Percentiles rank a stretch among this genome's conserved stretches.
These are phyloP conservation scores for Rosalia funebris DNA, from an alignment of 2,888 invertebrate species.

Conservation along the genomic window DNA sequence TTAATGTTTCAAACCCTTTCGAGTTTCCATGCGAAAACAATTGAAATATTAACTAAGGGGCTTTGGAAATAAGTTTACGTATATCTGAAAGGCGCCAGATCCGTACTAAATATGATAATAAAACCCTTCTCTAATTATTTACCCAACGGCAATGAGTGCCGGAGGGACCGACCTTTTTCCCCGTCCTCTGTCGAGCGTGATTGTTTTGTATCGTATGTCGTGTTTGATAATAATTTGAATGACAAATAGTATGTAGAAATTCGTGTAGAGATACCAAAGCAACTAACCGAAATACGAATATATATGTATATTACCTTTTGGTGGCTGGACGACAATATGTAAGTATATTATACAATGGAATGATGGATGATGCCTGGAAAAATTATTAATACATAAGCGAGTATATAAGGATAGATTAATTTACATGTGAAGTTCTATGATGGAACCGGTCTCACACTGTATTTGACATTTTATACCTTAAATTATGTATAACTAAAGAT, in stretches of 20 bases:
- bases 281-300: no score
- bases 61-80: constrained; percentile 7
- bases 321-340: no score
- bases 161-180: constrained; percentile 1
- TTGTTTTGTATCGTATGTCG: neutral
- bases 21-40: neutral
- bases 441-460: no score
- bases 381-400: no score
- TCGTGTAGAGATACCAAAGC: neutral
- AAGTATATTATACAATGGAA: no score
- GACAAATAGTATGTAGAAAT: neutral
- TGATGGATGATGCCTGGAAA: no score
- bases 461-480: no score
- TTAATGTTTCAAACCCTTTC: neutral
- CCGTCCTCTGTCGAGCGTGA: neutral
- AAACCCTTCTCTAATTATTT: constrained; percentile 16
- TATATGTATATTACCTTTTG: no score
- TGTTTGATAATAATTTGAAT: constrained; percentile 8
- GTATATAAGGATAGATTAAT: no score
- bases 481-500: no score
- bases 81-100: constrained; percentile 3
- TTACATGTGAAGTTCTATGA: no score
- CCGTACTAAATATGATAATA: constrained; percentile 6
- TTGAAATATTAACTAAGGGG: constrained; percentile 7
- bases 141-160: constrained; percentile 3